Conservation (phyloP, 2,797 vertebrate species). For the Kryptopterus vitreolus region DNA sequence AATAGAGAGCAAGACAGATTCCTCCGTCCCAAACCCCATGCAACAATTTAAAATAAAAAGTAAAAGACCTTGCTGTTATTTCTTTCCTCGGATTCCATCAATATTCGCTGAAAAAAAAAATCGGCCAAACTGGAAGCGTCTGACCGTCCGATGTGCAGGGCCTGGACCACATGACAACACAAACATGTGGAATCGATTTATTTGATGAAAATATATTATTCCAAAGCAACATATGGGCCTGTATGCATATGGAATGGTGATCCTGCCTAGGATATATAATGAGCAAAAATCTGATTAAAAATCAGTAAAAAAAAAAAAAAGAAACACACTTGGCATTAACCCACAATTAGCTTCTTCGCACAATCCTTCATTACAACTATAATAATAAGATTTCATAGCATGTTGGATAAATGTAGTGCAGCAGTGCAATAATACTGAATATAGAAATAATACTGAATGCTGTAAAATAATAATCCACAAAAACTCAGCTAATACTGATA, state of each 20-base stretch:
- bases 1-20: slow-evolving; percentile 22
- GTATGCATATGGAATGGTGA: background rate
- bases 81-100: background rate
- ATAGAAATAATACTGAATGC: background rate
- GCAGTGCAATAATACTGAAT: slow-evolving; percentile 6
- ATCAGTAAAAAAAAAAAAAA: background rate
- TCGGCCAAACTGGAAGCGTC: background rate
- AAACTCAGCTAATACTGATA: slow-evolving; percentile 36
- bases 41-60: slow-evolving; percentile 4
- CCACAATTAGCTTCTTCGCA: background rate
- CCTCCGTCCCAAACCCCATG: slow-evolving; percentile 12
- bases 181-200: background rate
- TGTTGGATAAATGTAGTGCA: slow-evolving; percentile 22
- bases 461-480: slow-evolving; percentile 1
- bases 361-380: slow-evolving; percentile 1
- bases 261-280: background rate
- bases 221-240: background rate
- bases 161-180: background rate
- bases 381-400: slow-evolving; percentile 16
- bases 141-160: background rate
- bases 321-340: background rate
- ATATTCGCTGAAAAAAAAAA: slow-evolving; percentile 6
- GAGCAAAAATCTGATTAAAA: background rate
- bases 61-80: slow-evolving; percentile 21
- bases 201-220: background rate